Conservation (phyloP, 2,797 vertebrate genomes). For the Ibycter americanus region DNA sequence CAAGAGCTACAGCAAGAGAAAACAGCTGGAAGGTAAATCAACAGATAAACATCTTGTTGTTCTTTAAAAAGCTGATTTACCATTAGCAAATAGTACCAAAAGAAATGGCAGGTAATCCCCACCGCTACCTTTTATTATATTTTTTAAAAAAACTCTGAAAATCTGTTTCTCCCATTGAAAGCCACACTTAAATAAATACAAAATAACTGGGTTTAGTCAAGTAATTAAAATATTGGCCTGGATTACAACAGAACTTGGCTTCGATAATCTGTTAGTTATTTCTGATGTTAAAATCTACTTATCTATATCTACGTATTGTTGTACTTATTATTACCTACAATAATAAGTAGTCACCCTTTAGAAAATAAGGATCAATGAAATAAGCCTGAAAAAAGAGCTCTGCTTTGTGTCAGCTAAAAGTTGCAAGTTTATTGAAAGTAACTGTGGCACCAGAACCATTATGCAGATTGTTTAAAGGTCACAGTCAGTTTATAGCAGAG, state of each 20-base stretch:
- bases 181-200: background rate
- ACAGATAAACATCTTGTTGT: background rate
- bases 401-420: background rate
- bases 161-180: background rate
- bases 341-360: background rate
- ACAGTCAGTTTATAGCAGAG: constrained; percentile 16
- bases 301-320: background rate
- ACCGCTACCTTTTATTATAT: background rate
- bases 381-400: background rate
- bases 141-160: background rate
- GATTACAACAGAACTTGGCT: background rate
- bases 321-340: background rate
- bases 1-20: background rate
- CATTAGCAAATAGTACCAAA: background rate
- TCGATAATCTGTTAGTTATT: background rate
- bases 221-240: background rate
- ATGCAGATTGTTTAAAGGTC: constrained; percentile 47
- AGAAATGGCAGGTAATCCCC: background rate
- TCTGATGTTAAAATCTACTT: background rate
- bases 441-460: background rate
- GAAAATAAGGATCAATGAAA: background rate
- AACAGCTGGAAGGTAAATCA: background rate
- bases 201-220: background rate
- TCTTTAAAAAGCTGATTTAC: background rate
- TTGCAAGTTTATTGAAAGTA: background rate